These are phyloP conservation scores for Chiroxiphia lanceolata DNA, from an alignment of 2,797 vertebrate genomes.

Conservation along the genomic window DNA sequence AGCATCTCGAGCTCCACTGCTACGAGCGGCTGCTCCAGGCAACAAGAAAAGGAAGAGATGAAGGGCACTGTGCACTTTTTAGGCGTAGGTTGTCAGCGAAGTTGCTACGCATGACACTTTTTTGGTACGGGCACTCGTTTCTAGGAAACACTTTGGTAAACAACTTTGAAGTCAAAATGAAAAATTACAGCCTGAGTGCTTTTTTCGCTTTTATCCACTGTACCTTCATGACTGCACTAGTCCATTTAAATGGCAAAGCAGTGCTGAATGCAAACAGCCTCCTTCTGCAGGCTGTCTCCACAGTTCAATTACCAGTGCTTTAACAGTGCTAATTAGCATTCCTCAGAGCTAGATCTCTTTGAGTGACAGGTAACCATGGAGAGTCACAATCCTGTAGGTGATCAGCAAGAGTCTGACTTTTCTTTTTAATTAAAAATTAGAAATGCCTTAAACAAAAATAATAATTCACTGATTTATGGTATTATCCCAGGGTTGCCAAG, in stretches of 20 bases:
- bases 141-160: constrained; percentile 66
- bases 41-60: background rate
- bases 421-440: constrained; percentile 79
- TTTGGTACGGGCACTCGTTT: constrained; percentile 16
- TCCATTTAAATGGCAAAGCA: constrained; percentile 59
- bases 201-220: constrained; percentile 19
- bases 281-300: constrained; percentile 57
- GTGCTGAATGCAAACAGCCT: constrained; percentile 54
- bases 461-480: constrained; percentile 57
- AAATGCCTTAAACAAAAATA: constrained; percentile 74
- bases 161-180: constrained; percentile 48
- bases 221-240: constrained; percentile 25
- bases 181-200: constrained; percentile 58
- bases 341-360: constrained; percentile 72
- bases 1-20: background rate
- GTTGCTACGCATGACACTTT: background rate
- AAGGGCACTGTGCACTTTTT: background rate
- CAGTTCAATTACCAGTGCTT: constrained; percentile 72
- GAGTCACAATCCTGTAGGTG: constrained; percentile 74
- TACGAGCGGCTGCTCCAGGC: background rate
- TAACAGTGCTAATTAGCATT: constrained; percentile 79
- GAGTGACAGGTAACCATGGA: constrained; percentile 81
- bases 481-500: constrained; percentile 63
- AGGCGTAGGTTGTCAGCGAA: background rate
- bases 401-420: constrained; percentile 70